Percentiles rank a stretch among this genome's conserved stretches.
Conservation (phyloP, 2,113 vertebrate species). For the Hippocampus abdominalis region DNA sequence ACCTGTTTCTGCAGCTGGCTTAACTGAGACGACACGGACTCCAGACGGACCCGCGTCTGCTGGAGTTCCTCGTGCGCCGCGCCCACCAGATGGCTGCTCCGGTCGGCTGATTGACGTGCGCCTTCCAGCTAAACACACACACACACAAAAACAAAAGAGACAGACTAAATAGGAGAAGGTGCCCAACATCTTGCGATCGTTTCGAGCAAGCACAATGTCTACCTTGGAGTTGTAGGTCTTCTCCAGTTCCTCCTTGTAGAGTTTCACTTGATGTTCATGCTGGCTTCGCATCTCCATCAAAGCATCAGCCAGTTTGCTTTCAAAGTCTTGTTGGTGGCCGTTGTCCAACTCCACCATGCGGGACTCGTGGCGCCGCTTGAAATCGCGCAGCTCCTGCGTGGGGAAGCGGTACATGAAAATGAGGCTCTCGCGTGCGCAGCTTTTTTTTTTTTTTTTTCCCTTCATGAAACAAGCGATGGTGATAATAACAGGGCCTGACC, state of each 20-base stretch:
- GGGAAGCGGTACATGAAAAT: neutral
- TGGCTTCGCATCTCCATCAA: conserved; percentile 80
- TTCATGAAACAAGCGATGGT: too few relatives aligned
- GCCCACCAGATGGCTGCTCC: conserved; percentile 90
- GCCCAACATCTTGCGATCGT: neutral
- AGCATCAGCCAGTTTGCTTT: conserved; percentile 82
- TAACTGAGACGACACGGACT: conserved; percentile 84
- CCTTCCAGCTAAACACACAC: conserved; percentile 81
- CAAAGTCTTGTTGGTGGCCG: conserved; percentile 83
- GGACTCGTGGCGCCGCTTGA: conserved; percentile 82
- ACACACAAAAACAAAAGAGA: neutral
- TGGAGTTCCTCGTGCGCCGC: conserved; percentile 91
- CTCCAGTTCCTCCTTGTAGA: conserved; percentile 88
- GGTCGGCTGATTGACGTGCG: conserved; percentile 85
- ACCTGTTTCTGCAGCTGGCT: conserved; percentile 98
- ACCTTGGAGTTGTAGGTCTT: conserved; percentile 90
- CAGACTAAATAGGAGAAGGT: neutral
- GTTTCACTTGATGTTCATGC: conserved; percentile 81
- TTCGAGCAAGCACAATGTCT: neutral
- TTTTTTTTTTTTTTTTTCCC: neutral
- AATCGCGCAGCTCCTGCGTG: conserved; percentile 82
- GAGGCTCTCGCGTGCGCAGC: neutral
- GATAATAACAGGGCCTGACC: conserved; percentile 60
- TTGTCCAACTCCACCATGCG: conserved; percentile 86
- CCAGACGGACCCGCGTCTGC: conserved; percentile 84